Evolutionary conservation across 2,797 vertebrate genomes (phyloP).

Genomic region (Lepus townsendii): DNA sequence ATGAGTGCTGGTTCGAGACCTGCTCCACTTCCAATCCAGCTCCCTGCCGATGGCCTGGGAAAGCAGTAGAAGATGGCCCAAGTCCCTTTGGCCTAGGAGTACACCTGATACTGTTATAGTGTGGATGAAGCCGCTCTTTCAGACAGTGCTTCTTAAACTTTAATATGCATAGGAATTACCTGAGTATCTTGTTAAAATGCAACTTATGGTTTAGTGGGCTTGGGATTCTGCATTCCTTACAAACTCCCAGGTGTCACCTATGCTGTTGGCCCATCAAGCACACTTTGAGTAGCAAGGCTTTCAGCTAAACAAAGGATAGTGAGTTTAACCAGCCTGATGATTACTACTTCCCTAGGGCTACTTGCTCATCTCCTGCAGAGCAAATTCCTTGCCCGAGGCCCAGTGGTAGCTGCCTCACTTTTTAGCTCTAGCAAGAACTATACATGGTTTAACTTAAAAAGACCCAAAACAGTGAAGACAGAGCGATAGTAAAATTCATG

Average conservation of each 20-base stretch:
- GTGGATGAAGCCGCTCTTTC: not conserved
- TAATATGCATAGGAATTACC: not conserved
- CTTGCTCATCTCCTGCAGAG: constrained; percentile 37
- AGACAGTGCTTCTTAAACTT: not conserved
- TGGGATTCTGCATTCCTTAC: not conserved
- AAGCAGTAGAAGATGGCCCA: not conserved
- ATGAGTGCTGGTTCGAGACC: too few species aligned
- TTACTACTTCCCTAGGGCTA: constrained; percentile 33
- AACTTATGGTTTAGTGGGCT: constrained; percentile 32
- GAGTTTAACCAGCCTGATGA: not conserved
- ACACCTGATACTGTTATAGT: not conserved
- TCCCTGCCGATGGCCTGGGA: too few species aligned
- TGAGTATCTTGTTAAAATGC: constrained; percentile 34
- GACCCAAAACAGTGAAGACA: constrained; percentile 77
- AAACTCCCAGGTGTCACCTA: not conserved
- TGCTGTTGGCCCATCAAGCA: not conserved
- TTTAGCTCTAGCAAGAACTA: constrained; percentile 63
- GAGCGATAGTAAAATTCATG: constrained; percentile 72
- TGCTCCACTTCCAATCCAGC: too few species aligned
- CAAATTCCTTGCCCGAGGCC: constrained; percentile 42
- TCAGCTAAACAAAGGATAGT: not conserved
- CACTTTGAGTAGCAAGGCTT: constrained; percentile 17
- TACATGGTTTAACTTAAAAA: constrained; percentile 79
- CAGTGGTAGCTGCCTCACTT: constrained; percentile 67
- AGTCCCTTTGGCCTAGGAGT: not conserved